Evolutionary conservation across 2,797 vertebrate species (phyloP), one percentile per base, ranked within the genome.

Genomic region (Ibycter americanus): DNA sequence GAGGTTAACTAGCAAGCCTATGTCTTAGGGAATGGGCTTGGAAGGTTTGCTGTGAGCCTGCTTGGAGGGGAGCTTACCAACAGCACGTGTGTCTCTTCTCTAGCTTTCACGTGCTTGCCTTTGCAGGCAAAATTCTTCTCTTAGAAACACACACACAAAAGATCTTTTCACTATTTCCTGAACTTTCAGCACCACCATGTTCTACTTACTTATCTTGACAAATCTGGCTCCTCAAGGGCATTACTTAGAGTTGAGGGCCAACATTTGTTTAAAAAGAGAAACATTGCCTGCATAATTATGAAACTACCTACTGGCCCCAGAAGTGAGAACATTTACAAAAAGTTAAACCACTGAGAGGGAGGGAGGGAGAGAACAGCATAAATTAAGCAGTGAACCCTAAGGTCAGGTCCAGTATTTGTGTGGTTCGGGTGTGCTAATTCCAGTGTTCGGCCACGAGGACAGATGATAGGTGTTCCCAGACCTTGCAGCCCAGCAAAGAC

Each of bases 121-220:
- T 80, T 22, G 17, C 47, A 87, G 17, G 55, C 8, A 85, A 82
- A 96, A 90, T 56, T 47, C n/a, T 87, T 93, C 49, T 63, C 63
- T 77, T 46, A 56, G 59, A 67, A 89, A 63, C 13, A 73, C 20
- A 72, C 20, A 55, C n/a, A 67, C 6, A 38, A 42, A 82, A 90
- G 56, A 25, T 77, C 32, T 85, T 44, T 68, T 85, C 63, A 63
- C 26, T 8, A 10, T 90, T 77, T 79, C 38, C 51, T 46, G 62
- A 91, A 89, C 77, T 95, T 95, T 81, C 80, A 92, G 56, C 46
- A 51, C 38, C 40, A 82, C 22, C 13, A 26, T 52, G 9, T 72
- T 67, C 44, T 81, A 82, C 27, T 40, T 21, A 66, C 89, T 93
- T 92, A 73, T 83, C 83, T 83, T 55, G 81, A 94, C 92, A 95